Conservation (phyloP, 35 echinoderm and acorn worm species). For the Strongylocentrotus purpuratus region DNA sequence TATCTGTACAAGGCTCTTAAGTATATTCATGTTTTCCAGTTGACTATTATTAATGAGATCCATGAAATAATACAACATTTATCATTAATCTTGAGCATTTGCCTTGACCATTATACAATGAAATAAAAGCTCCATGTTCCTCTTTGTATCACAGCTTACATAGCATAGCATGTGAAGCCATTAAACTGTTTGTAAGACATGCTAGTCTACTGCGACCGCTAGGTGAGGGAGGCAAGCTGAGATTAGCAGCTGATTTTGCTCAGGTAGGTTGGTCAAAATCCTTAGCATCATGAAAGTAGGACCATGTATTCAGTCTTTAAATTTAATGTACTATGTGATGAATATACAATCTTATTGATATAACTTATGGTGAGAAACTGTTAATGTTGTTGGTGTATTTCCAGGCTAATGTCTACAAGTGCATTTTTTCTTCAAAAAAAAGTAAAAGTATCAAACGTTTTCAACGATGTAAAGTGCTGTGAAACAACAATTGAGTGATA, state of each 20-base stretch:
- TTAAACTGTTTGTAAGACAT: slow-evolving; percentile 91
- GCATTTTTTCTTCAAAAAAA: too few relatives aligned
- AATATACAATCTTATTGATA: too few relatives aligned
- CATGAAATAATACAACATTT: background rate
- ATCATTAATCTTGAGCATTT: background rate
- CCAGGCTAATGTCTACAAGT: too few relatives aligned
- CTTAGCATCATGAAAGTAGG: background rate
- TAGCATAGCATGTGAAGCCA: slow-evolving; percentile 86
- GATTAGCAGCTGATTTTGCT: slow-evolving; percentile 96
- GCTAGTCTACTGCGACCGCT: slow-evolving; percentile 86
- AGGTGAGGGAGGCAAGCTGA: slow-evolving; percentile 98
- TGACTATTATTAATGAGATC: background rate
- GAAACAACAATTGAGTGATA: too few relatives aligned
- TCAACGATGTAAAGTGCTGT: too few relatives aligned
- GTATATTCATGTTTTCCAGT: background rate
- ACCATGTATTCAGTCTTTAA: too few relatives aligned
- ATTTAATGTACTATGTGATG: too few relatives aligned
- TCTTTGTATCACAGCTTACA: slow-evolving; percentile 66
- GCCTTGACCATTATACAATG: background rate
- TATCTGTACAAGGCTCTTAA: too few relatives aligned
- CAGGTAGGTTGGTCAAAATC: slow-evolving; percentile 67
- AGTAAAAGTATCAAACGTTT: too few relatives aligned
- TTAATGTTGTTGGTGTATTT: too few relatives aligned
- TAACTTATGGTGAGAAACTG: too few relatives aligned
- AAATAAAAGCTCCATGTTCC: background rate